Evolutionary conservation across 2,113 vertebrate species (phyloP).

Genomic region (Myotis yumanensis): DNA sequence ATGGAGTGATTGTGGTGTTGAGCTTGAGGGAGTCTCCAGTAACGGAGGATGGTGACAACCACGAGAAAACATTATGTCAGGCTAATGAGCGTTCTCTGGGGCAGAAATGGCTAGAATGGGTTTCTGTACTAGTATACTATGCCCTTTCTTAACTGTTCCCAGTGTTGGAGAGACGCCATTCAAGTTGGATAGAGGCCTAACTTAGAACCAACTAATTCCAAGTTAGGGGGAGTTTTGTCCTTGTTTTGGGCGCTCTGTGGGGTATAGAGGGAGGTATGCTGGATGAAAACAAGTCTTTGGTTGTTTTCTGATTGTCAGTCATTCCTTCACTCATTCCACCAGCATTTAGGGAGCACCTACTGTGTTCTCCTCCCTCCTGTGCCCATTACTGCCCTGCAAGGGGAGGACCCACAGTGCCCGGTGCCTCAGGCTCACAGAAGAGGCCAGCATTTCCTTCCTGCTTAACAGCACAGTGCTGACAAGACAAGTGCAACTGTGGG

Average conservation of each 20-base stretch:
- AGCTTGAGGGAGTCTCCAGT: fast-evolving
- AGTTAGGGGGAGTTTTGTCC: not conserved
- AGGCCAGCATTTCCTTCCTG: not conserved
- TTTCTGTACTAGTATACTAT: not conserved
- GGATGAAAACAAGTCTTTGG: fast-evolving
- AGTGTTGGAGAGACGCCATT: not conserved
- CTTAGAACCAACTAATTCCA: not conserved
- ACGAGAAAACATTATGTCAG: not conserved
- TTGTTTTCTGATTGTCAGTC: not conserved
- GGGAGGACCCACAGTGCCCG: not conserved
- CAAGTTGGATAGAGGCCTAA: not conserved
- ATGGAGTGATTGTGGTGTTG: fast-evolving
- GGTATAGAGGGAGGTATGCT: fast-evolving
- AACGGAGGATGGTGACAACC: fast-evolving
- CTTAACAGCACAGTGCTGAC: not conserved
- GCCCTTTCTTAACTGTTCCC: too few relatives aligned
- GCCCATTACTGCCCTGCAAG: not conserved
- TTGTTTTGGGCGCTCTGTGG: not conserved
- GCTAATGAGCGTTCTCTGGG: fast-evolving
- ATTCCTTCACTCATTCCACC: fast-evolving
- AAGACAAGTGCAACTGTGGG: not conserved
- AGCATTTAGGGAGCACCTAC: fast-evolving
- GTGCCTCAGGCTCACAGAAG: not conserved
- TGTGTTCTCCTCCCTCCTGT: fast-evolving
- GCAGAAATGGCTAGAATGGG: not conserved